Conservation (phyloP, 2,888 invertebrate species). For the Liopterus haemorrhoidalis region DNA sequence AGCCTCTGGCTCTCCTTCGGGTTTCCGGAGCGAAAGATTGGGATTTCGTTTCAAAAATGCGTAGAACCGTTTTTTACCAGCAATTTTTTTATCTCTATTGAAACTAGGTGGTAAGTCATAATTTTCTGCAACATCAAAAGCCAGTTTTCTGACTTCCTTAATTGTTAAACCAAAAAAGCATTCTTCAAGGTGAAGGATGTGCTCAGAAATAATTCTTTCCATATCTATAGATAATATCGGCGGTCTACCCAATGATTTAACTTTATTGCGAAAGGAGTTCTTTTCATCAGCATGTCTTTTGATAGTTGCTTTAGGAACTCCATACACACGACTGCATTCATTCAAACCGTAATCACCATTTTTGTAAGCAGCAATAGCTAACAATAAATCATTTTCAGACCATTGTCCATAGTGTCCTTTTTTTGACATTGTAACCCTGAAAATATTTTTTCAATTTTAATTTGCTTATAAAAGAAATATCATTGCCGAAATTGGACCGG, state of each 20-base stretch:
- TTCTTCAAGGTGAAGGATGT: conserved; percentile 11
- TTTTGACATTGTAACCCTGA: conserved; percentile 13
- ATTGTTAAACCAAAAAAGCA: conserved; percentile 24
- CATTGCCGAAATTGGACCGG: conserved; percentile 5
- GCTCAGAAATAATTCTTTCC: conserved; percentile 4
- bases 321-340: conserved; percentile 7
- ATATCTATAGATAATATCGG: conserved; percentile 8
- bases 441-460: neutral
- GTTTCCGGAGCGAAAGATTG: neutral
- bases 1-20: conserved; percentile 5
- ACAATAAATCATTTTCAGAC: conserved; percentile 22
- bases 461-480: neutral
- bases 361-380: conserved; percentile 22
- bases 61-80: conserved; percentile 24
- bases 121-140: conserved; percentile 22
- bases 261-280: neutral
- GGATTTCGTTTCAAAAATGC: conserved; percentile 16
- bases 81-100: conserved; percentile 18
- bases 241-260: conserved; percentile 7
- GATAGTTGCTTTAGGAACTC: conserved; percentile 5
- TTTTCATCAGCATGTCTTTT: conserved; percentile 7
- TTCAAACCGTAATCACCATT: conserved; percentile 16
- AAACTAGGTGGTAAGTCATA: conserved; percentile 18
- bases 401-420: conserved; percentile 22
- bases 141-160: conserved; percentile 22